phyloP scores from a whole-genome alignment of 1,140 invertebrate species.

The Rhopalosiphum maidis region DNA sequence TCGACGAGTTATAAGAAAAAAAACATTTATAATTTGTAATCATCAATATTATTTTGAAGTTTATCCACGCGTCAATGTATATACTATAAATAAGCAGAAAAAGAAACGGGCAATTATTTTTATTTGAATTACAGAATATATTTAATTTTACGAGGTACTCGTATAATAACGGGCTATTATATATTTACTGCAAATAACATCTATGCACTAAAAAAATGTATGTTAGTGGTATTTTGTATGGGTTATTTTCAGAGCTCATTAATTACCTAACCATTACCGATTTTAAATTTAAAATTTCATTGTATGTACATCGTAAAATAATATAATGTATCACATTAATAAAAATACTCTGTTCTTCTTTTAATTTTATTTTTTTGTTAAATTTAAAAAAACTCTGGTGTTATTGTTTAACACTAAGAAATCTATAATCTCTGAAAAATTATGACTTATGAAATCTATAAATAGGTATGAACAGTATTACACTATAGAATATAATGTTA shows the following conservation, averaged over 20 bases:
- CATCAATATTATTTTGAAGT: not conserved
- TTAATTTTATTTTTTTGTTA: no score
- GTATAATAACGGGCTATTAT: not conserved
- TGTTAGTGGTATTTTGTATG: not conserved
- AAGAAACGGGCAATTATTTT: not conserved
- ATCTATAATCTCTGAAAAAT: not conserved
- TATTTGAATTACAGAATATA: not conserved
- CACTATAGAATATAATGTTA: not conserved
- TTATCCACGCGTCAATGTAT: not conserved
- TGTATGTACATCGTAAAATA: not conserved
- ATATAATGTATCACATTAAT: not conserved
- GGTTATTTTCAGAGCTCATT: not conserved
- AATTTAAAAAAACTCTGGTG: not conserved
- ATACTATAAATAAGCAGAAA: not conserved
- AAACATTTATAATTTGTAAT: not conserved
- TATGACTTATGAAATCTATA: no score
- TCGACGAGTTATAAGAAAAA: not conserved
- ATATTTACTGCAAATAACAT: not conserved
- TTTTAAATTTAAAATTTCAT: not conserved
- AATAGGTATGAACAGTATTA: not conserved
- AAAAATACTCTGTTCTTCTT: not conserved
- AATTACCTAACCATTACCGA: not conserved
- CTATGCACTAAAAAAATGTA: not conserved
- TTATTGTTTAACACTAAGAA: not conserved
- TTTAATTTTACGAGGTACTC: not conserved